Conservation (phyloP, 23 tunicate genomes). For the Diplosoma virens region DNA sequence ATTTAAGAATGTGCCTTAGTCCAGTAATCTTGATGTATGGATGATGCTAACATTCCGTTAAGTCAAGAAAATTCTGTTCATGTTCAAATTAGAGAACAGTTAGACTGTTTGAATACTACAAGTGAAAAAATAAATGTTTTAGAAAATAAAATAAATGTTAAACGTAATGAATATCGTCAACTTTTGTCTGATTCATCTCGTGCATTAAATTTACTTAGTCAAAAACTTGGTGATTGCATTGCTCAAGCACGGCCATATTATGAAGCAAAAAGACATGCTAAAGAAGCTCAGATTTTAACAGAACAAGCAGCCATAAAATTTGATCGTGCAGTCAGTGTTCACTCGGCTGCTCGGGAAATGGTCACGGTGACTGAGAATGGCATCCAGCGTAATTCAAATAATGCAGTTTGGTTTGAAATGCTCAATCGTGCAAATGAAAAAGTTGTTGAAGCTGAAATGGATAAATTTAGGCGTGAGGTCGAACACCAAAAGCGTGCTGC, state of each 20-base stretch:
- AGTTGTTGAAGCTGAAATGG: constrained; percentile 71
- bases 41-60: no score
- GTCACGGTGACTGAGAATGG: constrained; percentile 93
- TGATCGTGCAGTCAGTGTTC: constrained; percentile 85
- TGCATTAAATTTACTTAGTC: constrained; percentile 34
- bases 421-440: constrained; percentile 84
- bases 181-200: constrained; percentile 61
- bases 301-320: constrained; percentile 66
- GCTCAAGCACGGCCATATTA: constrained; percentile 68
- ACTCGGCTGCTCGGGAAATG: constrained; percentile 90
- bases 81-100: constrained; percentile 15
- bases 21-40: no score
- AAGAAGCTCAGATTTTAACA: constrained; percentile 27
- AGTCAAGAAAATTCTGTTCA: neutral
- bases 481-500: constrained; percentile 63
- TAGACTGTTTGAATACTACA: constrained; percentile 58
- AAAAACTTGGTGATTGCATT: constrained; percentile 63
- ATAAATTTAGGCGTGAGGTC: constrained; percentile 40
- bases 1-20: no score
- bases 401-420: constrained; percentile 93
- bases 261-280: constrained; percentile 52
- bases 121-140: constrained; percentile 57
- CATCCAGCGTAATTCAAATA: constrained; percentile 33
- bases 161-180: constrained; percentile 45
- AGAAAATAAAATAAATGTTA: constrained; percentile 62